Evolutionary conservation across 2,888 invertebrate species (phyloP), one percentile per base, ranked within the genome.

Genomic region (Scrobipalpa atriplicella): DNA sequence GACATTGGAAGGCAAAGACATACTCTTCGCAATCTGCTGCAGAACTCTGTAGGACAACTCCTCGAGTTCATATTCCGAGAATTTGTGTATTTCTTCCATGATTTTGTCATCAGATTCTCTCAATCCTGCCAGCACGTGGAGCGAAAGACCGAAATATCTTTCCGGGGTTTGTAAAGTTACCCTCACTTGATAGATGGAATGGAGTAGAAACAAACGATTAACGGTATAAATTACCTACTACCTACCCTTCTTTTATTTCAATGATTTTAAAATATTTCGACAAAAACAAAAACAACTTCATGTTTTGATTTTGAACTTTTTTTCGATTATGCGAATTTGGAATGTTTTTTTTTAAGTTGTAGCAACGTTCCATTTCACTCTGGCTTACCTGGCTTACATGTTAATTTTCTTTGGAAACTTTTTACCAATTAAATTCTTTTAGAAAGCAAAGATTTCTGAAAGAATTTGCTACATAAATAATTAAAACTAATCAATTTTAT

Each of bases 1-100:
- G 16, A 89, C 85, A 72, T 90, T 92, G 2, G 85, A 88, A 8
- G 92, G 92, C 62, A 92, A 73, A 2, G 67, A 21, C 75, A 90
- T 70, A 13, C 79, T 73, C 69, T 92, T 92, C 0, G 91, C 87
- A 38, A 83, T 68, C 68, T 85, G 78, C 70, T 92, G 92, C 64
- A 92, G 73, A 71, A 77, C 71, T 68, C 90, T 82, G 68, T 92
- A 92, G 0, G 81, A 72, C 65, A 76, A 78, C 36, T 70, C 66
- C 74, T 86, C 73, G 38, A 90, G 73, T 36, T 72, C 73, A 19
- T 68, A 70, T 61, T 68, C 64, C 11, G 75, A 74, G 69, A 70
- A 78, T 62, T 73, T 73, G 66, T 67, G 67, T n/a, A 76, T 71
- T 51, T 74, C 69, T 68, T 72, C 62, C 63, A 69, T 67, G 43